Evolutionary conservation across 1,140 invertebrate genomes (phyloP).

Genomic region (Mylabris phalerata): DNA sequence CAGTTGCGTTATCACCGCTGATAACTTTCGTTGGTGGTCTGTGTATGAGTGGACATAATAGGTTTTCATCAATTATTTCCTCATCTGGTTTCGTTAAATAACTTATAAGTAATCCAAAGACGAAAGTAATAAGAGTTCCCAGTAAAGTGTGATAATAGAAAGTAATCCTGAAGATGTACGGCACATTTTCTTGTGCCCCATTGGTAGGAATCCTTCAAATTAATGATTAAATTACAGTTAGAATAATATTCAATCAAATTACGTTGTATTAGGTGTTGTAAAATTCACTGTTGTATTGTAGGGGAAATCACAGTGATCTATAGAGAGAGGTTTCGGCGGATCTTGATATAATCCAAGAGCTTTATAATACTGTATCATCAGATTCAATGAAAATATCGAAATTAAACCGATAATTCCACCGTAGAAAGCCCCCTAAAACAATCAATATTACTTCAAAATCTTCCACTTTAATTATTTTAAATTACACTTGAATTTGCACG

Average conservation of each 20-base stretch:
- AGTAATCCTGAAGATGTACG: conserved; percentile 29
- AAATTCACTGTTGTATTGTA: neutral
- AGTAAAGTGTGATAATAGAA: conserved; percentile 37
- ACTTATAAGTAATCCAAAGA: conserved; percentile 33
- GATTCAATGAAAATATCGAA: conserved; percentile 12
- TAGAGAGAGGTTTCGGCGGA: conserved; percentile 21
- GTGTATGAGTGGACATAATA: too few species aligned
- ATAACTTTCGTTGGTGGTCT: too few species aligned
- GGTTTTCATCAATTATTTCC: too few species aligned
- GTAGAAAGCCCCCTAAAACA: conserved; percentile 26
- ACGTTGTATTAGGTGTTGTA: neutral
- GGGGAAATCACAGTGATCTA: conserved; percentile 17
- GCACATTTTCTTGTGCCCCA: neutral
- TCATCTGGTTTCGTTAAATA: conserved; percentile 21
- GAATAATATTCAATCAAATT: neutral
- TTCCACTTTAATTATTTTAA: neutral
- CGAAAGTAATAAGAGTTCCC: conserved; percentile 26
- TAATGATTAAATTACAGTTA: neutral
- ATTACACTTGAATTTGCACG: conserved; percentile 53
- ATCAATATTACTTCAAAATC: conserved; percentile 5
- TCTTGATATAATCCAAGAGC: conserved; percentile 13
- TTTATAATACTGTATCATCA: conserved; percentile 27
- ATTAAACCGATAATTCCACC: conserved; percentile 12
- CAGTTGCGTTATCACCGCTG: too few species aligned
- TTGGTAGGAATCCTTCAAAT: neutral